These are phyloP conservation scores for Stegostoma tigrinum DNA, from an alignment of 2,113 vertebrate species.

Conservation along the genomic window DNA sequence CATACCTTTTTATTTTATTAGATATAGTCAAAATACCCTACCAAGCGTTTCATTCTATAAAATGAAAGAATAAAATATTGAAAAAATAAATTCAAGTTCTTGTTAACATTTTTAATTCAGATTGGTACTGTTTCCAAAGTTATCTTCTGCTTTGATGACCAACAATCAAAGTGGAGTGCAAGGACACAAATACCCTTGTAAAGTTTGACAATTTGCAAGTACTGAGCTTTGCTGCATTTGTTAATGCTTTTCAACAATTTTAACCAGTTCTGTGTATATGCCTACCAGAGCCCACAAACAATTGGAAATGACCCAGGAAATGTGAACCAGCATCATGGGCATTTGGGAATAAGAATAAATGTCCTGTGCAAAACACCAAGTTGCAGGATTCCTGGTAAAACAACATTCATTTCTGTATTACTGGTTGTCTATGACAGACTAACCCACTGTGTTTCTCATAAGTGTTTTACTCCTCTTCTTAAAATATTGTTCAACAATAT, in stretches of 20 bases:
- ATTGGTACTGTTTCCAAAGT: neutral
- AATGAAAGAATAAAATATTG: neutral
- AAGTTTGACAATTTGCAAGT: neutral
- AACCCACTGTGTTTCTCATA: neutral
- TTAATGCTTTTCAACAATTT: neutral
- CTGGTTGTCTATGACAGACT: neutral
- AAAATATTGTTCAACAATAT: conserved; percentile 27
- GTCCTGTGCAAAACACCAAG: neutral
- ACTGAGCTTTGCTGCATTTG: neutral
- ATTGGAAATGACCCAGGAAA: neutral
- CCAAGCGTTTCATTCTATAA: neutral
- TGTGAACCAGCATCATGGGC: neutral
- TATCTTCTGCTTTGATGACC: neutral
- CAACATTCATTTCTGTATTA: neutral
- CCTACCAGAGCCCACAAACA: neutral
- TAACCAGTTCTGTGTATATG: neutral
- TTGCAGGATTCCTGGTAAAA: neutral
- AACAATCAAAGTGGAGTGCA: neutral
- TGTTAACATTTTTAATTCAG: neutral
- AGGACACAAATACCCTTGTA: neutral
- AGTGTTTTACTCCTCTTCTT: conserved; percentile 3
- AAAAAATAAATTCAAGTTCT: neutral
- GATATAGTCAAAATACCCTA: neutral
- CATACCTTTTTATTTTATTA: neutral
- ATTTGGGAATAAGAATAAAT: neutral